Base-by-base conservation (phyloP, 2,888 invertebrate species). In the Plebejus anna region DNA sequence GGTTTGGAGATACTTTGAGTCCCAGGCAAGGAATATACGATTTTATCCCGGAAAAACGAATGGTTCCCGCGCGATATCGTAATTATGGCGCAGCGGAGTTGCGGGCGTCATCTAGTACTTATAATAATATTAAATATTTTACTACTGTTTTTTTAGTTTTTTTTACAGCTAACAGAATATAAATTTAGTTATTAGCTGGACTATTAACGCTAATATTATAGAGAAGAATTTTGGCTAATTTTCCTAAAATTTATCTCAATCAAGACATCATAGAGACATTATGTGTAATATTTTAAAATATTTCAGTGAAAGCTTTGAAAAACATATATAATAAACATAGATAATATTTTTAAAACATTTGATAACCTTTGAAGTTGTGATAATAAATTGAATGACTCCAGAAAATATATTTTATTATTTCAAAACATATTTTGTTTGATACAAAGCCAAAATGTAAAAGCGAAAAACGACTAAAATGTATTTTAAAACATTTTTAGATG, bases 351-450 rank as follows among this genome's bases (percentile, higher is more conserved):
- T 51, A 32, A 51, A 73, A 73, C 73, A 72, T 22, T 9, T 42
- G 72, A 72, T 72, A 72, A 72, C 72, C 73, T 73, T 73, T 73
- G 73, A 73, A 16, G 73, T 73, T 22, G 36, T 36, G 72, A 73
- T 32, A 51, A 73, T 73, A 73, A 73, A 72, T 72, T 73, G 51
- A 55, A 73, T 55, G n/a, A 73, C 51, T 71, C 55, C 32, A 55
- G 28, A 28, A 55, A 51, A 73, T 16, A 28, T 73, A 28, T 73
- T 55, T 55, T 32, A 55, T 16, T 55, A 22, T 22, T 22, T 32
- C 32, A 72, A 47, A 22, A 4, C 2, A 28, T 61, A 61, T 61
- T 22, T 32, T 32, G 11, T 51, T 73, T 73, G 73, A 51, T 55
- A 55, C 51, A 73, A 73, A 73, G 73, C 73, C 32, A 51, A 22